Conservation (phyloP, 64 coral and sea anemone species). For the Montipora capricornis region DNA sequence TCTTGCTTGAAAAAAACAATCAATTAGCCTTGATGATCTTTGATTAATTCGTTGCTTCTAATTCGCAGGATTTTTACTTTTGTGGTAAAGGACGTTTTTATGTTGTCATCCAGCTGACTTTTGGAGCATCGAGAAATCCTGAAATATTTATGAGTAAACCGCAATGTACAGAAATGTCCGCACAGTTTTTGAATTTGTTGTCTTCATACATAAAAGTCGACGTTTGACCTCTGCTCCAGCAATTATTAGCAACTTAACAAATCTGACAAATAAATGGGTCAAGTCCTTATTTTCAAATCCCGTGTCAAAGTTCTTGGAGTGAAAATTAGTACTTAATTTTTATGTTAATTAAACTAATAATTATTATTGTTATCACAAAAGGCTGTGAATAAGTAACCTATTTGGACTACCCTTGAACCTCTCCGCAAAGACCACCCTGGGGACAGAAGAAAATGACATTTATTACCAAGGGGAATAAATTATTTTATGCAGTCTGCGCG, state of each 20-base stretch:
- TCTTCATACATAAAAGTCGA: background rate
- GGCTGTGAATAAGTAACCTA: too few relatives aligned
- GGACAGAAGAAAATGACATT: too few relatives aligned
- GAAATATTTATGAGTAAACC: background rate
- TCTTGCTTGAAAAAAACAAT: background rate
- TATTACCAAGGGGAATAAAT: too few relatives aligned
- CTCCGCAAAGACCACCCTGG: too few relatives aligned
- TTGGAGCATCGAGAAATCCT: background rate
- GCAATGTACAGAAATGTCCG: background rate
- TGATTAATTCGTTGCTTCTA: background rate
- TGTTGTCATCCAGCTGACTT: background rate
- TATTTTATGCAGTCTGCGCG: too few relatives aligned
- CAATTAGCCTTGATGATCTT: conserved; percentile 24
- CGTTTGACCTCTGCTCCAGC: background rate
- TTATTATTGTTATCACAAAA: too few relatives aligned
- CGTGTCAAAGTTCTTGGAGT: background rate
- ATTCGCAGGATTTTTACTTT: background rate
- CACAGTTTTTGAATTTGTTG: background rate
- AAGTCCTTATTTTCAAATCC: too few relatives aligned
- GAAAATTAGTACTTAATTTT: background rate
- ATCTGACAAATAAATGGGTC: too few relatives aligned
- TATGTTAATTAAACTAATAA: background rate
- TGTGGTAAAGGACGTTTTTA: background rate
- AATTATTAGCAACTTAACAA: too few relatives aligned
- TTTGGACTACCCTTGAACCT: too few relatives aligned